Evolutionary conservation across 2,113 vertebrate species (phyloP).

Genomic region (Glaucomys volans): DNA sequence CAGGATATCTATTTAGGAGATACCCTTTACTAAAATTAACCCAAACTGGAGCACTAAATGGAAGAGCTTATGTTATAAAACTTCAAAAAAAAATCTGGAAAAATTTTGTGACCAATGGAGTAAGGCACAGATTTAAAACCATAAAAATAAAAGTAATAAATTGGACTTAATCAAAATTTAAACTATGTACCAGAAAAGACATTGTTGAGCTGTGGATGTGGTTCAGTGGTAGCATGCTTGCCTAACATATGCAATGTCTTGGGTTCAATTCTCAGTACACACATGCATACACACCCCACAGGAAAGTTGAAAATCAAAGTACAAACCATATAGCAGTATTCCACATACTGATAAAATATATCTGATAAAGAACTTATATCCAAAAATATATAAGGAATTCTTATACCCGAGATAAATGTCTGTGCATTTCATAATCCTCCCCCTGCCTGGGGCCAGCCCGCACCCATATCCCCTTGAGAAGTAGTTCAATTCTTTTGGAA

Average conservation of each 20-base stretch:
- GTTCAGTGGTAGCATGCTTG: neutral
- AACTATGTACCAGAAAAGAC: neutral
- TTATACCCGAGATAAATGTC: no score
- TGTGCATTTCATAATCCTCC: no score
- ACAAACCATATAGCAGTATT: no score
- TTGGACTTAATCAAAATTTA: neutral
- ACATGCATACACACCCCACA: no score
- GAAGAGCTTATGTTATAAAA: neutral
- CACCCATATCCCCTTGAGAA: no score
- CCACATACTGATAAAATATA: no score
- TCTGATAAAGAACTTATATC: no score
- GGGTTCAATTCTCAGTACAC: neutral
- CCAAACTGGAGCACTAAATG: neutral
- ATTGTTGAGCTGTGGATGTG: neutral
- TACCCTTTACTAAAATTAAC: neutral
- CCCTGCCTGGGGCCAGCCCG: no score
- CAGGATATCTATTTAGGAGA: neutral
- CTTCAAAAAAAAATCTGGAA: neutral
- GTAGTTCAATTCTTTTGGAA: no score
- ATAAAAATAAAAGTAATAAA: neutral
- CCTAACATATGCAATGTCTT: neutral
- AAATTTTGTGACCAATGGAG: neutral
- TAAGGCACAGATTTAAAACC: neutral
- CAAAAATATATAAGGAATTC: no score
- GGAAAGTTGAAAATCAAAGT: no score